These are phyloP conservation scores for Andrena marginata DNA, from an alignment of 2,888 invertebrate genomes.

Conservation along the genomic window DNA sequence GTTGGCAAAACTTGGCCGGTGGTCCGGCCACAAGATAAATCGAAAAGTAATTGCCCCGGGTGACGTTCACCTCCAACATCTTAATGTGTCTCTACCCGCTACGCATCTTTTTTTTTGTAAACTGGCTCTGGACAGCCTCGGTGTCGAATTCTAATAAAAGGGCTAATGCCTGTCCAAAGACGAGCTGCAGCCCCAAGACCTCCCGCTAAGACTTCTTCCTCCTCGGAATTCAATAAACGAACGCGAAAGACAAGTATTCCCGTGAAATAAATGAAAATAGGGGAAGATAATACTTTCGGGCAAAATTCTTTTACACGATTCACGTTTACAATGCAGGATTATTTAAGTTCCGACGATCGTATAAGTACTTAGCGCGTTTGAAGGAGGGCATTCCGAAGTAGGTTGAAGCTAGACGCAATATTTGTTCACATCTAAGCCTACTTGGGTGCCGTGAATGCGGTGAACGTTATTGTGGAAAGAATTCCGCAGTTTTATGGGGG, in stretches of 20 bases:
- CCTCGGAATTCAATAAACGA: background rate
- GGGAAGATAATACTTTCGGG: too few relatives aligned
- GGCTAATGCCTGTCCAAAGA: constrained; percentile 17
- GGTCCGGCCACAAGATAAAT: constrained; percentile 80
- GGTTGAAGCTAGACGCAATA: constrained; percentile 2
- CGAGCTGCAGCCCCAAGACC: constrained; percentile 16
- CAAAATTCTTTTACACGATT: too few relatives aligned
- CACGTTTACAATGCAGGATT: background rate
- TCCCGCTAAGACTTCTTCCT: background rate
- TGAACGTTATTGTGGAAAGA: constrained; percentile 3
- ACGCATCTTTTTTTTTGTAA: constrained; percentile 17
- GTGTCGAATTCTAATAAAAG: constrained; percentile 40
- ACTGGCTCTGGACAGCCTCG: constrained; percentile 10
- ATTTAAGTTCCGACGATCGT: background rate
- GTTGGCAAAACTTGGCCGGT: constrained; percentile 81
- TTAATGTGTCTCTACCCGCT: constrained; percentile 67
- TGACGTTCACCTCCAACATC: constrained; percentile 52
- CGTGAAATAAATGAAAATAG: too few relatives aligned
- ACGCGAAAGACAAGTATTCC: too few relatives aligned
- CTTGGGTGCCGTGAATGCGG: background rate
- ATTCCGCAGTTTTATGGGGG: constrained; percentile 4
- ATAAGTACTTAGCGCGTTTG: background rate
- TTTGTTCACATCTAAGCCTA: background rate
- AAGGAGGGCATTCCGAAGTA: background rate
- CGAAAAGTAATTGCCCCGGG: constrained; percentile 77